Conservation (phyloP, 2,113 vertebrate genomes). For the Gambusia affinis region DNA sequence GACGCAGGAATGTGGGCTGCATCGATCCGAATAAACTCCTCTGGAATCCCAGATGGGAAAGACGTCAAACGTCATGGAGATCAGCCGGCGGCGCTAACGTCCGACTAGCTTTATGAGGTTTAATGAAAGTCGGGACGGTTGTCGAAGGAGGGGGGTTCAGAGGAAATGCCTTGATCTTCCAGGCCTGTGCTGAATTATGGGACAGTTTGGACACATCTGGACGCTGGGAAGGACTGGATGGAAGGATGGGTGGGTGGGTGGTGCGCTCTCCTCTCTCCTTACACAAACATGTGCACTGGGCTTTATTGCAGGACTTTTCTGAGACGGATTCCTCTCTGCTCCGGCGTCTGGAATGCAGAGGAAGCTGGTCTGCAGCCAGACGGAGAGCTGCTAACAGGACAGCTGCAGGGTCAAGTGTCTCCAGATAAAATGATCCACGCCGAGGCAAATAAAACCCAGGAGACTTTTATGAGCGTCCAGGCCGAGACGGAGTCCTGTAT, state of each 20-base stretch:
- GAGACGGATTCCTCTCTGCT: constrained; percentile 5
- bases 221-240: constrained; percentile 19
- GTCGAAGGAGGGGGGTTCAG: constrained; percentile 20
- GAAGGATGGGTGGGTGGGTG: not conserved
- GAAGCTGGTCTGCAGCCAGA: constrained; percentile 1
- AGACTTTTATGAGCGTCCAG: not conserved
- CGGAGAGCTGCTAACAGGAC: constrained; percentile 31
- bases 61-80: not conserved
- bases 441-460: constrained; percentile 2
- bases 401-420: constrained; percentile 45
- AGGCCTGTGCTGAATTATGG: constrained; percentile 54
- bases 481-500: not conserved
- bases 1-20: constrained; percentile 10
- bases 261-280: constrained; percentile 12
- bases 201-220: constrained; percentile 45
- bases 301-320: constrained; percentile 36
- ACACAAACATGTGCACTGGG: constrained; percentile 39
- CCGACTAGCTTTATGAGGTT: not conserved
- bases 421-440: not conserved
- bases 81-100: not conserved
- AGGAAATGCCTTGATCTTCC: constrained; percentile 64
- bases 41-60: constrained; percentile 27
- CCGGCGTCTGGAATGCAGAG: constrained; percentile 40
- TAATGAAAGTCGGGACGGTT: constrained; percentile 46
- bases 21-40: constrained; percentile 12